Evolutionary conservation across 2,113 vertebrate genomes (phyloP).

Genomic region (Scopus umbretta): DNA sequence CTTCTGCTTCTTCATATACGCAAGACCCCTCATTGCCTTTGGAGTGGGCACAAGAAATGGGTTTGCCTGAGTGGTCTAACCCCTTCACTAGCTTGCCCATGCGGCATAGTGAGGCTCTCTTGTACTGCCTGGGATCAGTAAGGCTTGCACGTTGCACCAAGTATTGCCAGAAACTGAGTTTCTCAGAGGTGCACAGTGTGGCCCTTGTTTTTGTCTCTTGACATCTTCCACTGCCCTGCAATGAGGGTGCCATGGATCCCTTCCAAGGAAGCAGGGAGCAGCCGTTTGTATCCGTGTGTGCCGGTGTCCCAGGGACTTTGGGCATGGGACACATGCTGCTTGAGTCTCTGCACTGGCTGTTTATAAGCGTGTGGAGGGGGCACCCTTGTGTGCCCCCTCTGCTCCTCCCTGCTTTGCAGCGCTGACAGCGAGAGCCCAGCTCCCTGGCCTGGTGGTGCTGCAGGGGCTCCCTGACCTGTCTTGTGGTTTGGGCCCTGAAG

Average conservation of each 20-base stretch:
- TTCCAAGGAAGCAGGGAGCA: neutral
- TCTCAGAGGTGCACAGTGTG: neutral
- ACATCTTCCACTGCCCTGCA: neutral
- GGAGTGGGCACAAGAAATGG: neutral
- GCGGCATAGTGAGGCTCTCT: fast-evolving
- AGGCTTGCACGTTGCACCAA: neutral
- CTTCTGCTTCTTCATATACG: neutral
- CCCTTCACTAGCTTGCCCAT: no score
- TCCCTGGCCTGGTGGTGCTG: conserved; percentile 28
- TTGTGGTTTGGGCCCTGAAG: conserved; percentile 34
- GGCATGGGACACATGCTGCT: neutral
- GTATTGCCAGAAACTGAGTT: neutral
- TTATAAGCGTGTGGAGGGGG: neutral
- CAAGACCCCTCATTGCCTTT: neutral
- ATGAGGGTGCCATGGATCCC: neutral
- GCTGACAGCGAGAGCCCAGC: neutral
- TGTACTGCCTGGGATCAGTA: neutral
- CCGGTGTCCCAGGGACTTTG: neutral
- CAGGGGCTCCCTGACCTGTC: conserved; percentile 40
- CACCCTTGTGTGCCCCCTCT: neutral
- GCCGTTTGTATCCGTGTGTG: neutral
- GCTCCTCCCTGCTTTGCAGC: neutral
- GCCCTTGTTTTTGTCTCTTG: neutral
- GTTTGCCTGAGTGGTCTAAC: neutral
- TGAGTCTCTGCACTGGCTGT: neutral